phyloP scores from a whole-genome alignment of 2,888 invertebrate species.

The Dyspetes luteomarginatus region DNA sequence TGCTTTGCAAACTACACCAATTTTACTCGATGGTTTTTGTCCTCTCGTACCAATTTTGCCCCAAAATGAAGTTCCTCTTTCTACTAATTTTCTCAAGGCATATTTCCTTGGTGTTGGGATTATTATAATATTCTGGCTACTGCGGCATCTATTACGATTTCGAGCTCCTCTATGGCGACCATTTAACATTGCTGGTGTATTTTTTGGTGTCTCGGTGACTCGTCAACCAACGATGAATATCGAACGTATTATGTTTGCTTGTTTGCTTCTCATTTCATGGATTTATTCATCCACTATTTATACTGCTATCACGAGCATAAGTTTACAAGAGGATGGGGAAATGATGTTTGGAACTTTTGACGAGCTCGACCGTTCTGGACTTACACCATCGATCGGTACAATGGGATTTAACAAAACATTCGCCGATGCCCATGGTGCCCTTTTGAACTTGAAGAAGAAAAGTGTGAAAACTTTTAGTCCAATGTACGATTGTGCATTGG shows the following conservation, averaged over 20 bases:
- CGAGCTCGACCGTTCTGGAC: slow-evolving; percentile 56
- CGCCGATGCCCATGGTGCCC: not conserved
- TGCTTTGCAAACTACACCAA: slow-evolving; percentile 10
- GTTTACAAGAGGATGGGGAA: slow-evolving; percentile 8
- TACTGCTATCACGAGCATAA: slow-evolving; percentile 45
- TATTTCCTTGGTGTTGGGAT: slow-evolving; percentile 20
- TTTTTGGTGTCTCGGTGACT: slow-evolving; percentile 49
- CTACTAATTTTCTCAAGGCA: not conserved
- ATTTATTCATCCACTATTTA: slow-evolving; percentile 56
- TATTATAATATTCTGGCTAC: slow-evolving; percentile 35
- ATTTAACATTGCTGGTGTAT: slow-evolving; percentile 36
- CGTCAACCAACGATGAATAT: not conserved
- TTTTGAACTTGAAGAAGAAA: slow-evolving; percentile 36
- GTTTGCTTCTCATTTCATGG: slow-evolving; percentile 54
- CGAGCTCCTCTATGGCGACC: slow-evolving; percentile 35
- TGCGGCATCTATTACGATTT: slow-evolving; percentile 40
- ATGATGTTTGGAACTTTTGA: slow-evolving; percentile 39
- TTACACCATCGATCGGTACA: slow-evolving; percentile 47
- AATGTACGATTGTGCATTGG: not conserved
- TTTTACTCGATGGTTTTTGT: slow-evolving; percentile 39
- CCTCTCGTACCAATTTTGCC: slow-evolving; percentile 52
- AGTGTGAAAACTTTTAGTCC: not conserved
- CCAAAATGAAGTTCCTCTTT: not conserved
- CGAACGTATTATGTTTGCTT: slow-evolving; percentile 52
- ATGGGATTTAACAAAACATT: slow-evolving; percentile 41